These are phyloP conservation scores for Lates calcarifer DNA, from an alignment of 2,113 vertebrate species.

Conservation along the genomic window DNA sequence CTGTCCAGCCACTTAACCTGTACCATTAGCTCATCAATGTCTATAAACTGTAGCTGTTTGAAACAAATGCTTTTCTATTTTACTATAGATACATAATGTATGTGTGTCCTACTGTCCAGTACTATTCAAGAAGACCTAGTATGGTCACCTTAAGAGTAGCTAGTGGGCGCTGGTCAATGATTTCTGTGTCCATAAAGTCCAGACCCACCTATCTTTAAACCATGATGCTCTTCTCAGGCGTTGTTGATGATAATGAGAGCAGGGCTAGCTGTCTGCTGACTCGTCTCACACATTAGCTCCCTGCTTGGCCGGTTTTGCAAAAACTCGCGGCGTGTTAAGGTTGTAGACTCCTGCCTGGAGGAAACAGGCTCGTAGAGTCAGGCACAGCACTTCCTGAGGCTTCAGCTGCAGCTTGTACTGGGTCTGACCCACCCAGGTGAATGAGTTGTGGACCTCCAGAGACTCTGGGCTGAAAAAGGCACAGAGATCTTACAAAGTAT, in stretches of 20 bases:
- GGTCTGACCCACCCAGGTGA: constrained; percentile 96
- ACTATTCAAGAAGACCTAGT: neutral
- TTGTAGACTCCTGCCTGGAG: constrained; percentile 96
- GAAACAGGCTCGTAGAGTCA: constrained; percentile 93
- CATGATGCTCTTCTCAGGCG: constrained; percentile 80
- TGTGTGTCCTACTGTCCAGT: constrained; percentile 25
- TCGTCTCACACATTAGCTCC: constrained; percentile 89
- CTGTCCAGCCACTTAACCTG: constrained; percentile 75
- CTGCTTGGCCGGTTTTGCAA: constrained; percentile 91
- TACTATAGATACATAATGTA: constrained; percentile 64
- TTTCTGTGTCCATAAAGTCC: constrained; percentile 3
- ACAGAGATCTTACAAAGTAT: neutral
- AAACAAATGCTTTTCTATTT: constrained; percentile 30
- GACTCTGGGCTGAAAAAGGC: constrained; percentile 87
- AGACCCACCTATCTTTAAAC: neutral
- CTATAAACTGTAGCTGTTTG: constrained; percentile 20
- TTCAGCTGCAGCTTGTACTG: constrained; percentile 92
- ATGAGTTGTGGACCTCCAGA: constrained; percentile 90
- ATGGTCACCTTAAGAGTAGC: neutral
- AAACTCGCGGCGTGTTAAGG: constrained; percentile 92
- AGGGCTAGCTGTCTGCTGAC: constrained; percentile 94
- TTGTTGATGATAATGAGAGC: constrained; percentile 95
- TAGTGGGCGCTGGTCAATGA: neutral
- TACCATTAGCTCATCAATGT: constrained; percentile 57
- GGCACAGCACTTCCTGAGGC: constrained; percentile 87